A percentile compares a stretch with the other conserved stretches of the same genome.
These are phyloP conservation scores for Anguilla anguilla DNA, from an alignment of 2,797 vertebrate species.

Conservation along the genomic window DNA sequence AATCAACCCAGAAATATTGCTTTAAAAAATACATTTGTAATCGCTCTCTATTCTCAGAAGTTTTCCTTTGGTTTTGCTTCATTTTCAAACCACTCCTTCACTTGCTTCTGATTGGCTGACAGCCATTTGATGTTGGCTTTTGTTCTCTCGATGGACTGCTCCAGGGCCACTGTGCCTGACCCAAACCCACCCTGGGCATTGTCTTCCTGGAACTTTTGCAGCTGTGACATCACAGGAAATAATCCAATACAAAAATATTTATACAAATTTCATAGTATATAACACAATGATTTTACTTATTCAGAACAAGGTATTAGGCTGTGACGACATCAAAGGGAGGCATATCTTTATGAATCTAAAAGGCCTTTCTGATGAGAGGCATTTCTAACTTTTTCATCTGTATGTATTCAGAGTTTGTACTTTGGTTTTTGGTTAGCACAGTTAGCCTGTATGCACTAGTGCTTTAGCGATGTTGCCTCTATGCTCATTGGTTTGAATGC, in stretches of 20 bases:
- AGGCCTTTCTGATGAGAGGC: background rate
- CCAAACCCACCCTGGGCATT: conserved; percentile 82
- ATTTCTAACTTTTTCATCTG: background rate
- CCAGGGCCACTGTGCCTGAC: conserved; percentile 79
- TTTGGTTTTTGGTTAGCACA: background rate
- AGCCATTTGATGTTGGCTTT: conserved; percentile 88
- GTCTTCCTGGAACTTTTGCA: conserved; percentile 81
- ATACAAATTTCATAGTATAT: background rate
- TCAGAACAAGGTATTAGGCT: background rate
- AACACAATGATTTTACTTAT: background rate
- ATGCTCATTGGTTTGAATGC: background rate
- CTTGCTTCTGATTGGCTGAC: conserved; percentile 69
- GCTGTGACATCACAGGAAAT: conserved; percentile 58
- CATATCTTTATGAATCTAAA: background rate
- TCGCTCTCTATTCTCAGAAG: background rate
- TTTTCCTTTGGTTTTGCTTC: conserved; percentile 46
- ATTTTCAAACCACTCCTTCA: conserved; percentile 75
- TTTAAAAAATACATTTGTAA: background rate
- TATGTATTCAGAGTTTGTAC: background rate
- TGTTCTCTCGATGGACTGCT: conserved; percentile 89
- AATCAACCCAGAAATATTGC: background rate
- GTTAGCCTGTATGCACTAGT: background rate
- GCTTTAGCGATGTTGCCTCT: background rate
- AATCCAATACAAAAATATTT: background rate
- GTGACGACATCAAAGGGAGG: background rate